Percentiles rank a stretch among this genome's conserved stretches.
Evolutionary conservation across 2,888 invertebrate species (phyloP).

Genomic region (Nebria brevicollis): DNA sequence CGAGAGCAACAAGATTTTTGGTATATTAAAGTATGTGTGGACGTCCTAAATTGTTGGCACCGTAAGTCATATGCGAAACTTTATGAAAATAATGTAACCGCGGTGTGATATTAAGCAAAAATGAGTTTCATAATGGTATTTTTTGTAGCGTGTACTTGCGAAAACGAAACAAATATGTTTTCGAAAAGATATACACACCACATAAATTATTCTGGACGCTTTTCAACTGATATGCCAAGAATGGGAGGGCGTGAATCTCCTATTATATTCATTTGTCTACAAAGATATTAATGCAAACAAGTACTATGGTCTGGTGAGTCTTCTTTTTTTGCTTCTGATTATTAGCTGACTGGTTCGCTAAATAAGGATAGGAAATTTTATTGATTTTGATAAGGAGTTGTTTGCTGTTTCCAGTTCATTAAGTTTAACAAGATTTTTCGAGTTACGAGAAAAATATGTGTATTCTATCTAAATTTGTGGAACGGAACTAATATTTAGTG

Average conservation of each 20-base stretch:
- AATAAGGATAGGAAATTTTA: background rate
- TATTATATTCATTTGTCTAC: background rate
- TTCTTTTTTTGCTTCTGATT: background rate
- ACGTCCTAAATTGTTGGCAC: background rate
- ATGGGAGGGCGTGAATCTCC: background rate
- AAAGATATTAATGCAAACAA: background rate
- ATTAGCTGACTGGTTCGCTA: background rate
- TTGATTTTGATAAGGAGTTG: slow-evolving; percentile 1
- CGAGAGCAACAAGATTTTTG: background rate
- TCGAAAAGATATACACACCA: too few species aligned
- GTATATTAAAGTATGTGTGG: background rate
- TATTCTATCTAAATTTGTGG: background rate
- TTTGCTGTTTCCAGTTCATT: background rate
- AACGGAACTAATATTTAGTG: background rate
- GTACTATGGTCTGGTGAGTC: background rate
- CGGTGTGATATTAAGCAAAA: background rate
- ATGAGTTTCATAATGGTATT: background rate
- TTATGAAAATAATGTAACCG: background rate
- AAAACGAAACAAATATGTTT: too few species aligned
- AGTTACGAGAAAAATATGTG: background rate
- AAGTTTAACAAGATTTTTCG: background rate
- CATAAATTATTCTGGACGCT: too few species aligned
- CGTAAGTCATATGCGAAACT: background rate
- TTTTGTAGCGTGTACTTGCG: background rate
- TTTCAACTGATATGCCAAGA: too few species aligned